A percentile compares a stretch with the other conserved stretches of the same genome.
Evolutionary conservation across 2,888 invertebrate species (phyloP).

Genomic region (Abscondita cerata): DNA sequence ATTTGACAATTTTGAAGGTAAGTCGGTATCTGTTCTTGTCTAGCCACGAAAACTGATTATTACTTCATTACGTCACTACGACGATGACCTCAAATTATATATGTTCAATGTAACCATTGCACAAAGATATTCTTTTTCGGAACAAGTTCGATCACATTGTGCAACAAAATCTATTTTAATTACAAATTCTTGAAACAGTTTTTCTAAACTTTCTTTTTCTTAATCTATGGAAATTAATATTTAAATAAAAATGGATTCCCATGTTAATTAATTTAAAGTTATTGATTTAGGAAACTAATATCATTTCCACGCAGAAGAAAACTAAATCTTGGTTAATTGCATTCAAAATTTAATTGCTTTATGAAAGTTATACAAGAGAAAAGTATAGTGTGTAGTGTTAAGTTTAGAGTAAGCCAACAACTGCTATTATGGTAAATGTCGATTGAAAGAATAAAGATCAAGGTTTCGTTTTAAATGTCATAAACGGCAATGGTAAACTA

Average conservation of each 20-base stretch:
- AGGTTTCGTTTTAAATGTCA: conserved; percentile 8
- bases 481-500: not conserved
- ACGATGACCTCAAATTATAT: no score
- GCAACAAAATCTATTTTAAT: not conserved
- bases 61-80: no score
- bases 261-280: not conserved
- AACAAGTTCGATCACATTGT: no score
- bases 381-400: not conserved
- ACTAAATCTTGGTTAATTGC: not conserved
- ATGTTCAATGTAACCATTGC: no score
- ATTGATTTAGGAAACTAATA: conserved; percentile 2
- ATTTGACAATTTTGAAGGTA: no score
- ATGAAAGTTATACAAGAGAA: no score
- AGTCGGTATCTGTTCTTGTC: no score
- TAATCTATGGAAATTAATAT: no score
- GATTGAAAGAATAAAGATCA: conserved; percentile 1
- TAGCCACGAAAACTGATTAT: no score
- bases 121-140: no score
- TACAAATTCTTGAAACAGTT: no score
- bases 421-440: not conserved
- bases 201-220: no score
- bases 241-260: not conserved
- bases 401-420: not conserved
- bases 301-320: not conserved
- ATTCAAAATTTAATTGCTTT: not conserved